These are phyloP conservation scores for Tribolium madens DNA, from an alignment of 1,140 invertebrate genomes.

Conservation along the genomic window DNA sequence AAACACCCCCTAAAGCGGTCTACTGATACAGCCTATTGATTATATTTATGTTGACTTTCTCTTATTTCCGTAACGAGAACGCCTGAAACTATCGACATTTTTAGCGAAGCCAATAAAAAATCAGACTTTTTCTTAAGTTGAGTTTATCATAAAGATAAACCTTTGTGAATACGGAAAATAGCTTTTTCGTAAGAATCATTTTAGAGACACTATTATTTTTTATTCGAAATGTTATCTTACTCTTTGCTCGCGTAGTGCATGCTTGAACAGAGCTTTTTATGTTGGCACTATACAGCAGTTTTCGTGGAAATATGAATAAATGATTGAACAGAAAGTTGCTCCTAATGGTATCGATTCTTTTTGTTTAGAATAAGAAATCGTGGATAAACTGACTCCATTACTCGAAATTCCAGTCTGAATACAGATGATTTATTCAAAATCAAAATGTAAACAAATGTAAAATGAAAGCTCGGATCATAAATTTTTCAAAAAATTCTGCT, in stretches of 20 bases:
- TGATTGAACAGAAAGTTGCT: too few species aligned
- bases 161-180: conserved; percentile 4
- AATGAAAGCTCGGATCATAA: too few species aligned
- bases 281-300: too few species aligned
- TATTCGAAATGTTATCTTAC: neutral
- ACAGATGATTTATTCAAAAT: too few species aligned
- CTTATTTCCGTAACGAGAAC: neutral
- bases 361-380: too few species aligned
- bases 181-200: neutral
- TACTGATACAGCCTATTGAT: neutral
- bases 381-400: too few species aligned
- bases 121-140: conserved; percentile 1
- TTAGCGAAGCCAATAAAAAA: conserved; percentile 2
- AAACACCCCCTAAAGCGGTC: neutral
- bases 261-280: too few species aligned
- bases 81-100: conserved; percentile 12
- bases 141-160: conserved; percentile 21
- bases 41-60: conserved; percentile 5
- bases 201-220: neutral
- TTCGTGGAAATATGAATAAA: too few species aligned
- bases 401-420: too few species aligned
- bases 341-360: too few species aligned
- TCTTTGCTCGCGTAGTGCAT: neutral
- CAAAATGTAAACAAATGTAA: too few species aligned
- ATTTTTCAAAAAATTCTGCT: too few species aligned